Evolutionary conservation across 2,888 invertebrate genomes (phyloP), one percentile per base, ranked within the genome.

Genomic region (Latrodectus hesperus): DNA sequence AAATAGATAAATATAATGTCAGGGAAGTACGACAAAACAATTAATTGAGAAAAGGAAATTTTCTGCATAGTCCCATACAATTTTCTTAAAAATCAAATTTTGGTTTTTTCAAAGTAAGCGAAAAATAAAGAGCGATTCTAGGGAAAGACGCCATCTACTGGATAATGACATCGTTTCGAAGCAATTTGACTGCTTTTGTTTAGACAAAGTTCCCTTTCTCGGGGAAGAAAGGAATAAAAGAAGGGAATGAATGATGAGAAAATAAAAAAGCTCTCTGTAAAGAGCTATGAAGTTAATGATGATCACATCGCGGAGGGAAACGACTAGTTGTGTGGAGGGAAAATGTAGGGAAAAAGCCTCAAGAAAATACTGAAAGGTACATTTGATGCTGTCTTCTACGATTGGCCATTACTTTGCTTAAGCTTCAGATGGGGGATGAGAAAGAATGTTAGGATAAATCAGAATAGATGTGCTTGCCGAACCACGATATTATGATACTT

Each of bases 211-310:
- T 53, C 26, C 22, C 26, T 52, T 53, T 60, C 38, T 52, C 5
- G 38, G 26, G 26, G 17, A 72, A 68, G 78, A 22, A 26, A 14
- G 51, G 55, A 26, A 75, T 77, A 22, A 11, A 72, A 80, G 22
- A 64, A 68, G 68, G 38, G 17, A 49, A 8, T 51, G 51, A 72
- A 72, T n/a, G 71, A 10, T 38, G 38, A 38, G n/a, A 49, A 26
- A 81, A 60, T 72, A 74, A 81, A 74, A 72, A 51, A 67, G 67
- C 17, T 68, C 67, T 67, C 73, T 73, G 81, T 73, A 73, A 81
- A 67, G 74, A 81, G 81, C 26, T 73, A 67, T 81, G 74, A 81
- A 81, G 81, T 81, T 81, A 81, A 81, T 81, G 81, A 81, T 81
- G 68, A 81, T 81, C 81, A 74, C 81, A 73, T 72, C 51, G 71